Conservation (phyloP, 1,140 invertebrate species). For the Heliothis virescens region DNA sequence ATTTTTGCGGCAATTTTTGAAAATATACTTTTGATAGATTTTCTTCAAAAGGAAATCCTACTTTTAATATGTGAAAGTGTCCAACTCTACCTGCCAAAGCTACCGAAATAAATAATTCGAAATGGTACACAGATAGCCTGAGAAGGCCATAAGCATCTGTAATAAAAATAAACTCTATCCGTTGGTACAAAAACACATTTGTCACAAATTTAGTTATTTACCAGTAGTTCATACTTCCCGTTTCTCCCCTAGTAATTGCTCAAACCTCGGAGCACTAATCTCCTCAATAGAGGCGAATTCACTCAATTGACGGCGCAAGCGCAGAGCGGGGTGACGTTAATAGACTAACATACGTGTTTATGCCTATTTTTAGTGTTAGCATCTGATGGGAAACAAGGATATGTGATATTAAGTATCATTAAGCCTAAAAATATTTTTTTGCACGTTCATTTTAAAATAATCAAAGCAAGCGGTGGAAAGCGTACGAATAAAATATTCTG, state of each 20-base stretch:
- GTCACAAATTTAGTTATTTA: constrained; percentile 3
- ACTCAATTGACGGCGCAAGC: constrained; percentile 62
- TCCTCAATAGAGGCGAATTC: constrained; percentile 68
- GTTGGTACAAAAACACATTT: not conserved
- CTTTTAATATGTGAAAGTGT: not conserved
- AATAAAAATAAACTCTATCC: too few species aligned
- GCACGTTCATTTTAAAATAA: not conserved
- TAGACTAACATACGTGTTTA: constrained; percentile 29
- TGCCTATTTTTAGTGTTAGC: constrained; percentile 27
- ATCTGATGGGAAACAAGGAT: not conserved
- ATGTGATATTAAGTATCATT: too few species aligned
- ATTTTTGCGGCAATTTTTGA: not conserved
- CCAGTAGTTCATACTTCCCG: constrained; percentile 52
- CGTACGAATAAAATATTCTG: too few species aligned
- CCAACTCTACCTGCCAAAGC: too few species aligned
- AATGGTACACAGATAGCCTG: not conserved
- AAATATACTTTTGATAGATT: too few species aligned
- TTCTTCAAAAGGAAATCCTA: not conserved
- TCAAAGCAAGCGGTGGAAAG: too few species aligned
- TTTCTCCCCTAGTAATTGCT: constrained; percentile 64
- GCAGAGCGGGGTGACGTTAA: constrained; percentile 56
- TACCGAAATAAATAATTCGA: too few species aligned
- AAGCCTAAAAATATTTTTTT: not conserved
- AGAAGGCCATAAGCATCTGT: too few species aligned
- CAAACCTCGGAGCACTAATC: constrained; percentile 69